Base-by-base conservation (phyloP, 1,140 invertebrate species). In the Chionoecetes opilio region DNA sequence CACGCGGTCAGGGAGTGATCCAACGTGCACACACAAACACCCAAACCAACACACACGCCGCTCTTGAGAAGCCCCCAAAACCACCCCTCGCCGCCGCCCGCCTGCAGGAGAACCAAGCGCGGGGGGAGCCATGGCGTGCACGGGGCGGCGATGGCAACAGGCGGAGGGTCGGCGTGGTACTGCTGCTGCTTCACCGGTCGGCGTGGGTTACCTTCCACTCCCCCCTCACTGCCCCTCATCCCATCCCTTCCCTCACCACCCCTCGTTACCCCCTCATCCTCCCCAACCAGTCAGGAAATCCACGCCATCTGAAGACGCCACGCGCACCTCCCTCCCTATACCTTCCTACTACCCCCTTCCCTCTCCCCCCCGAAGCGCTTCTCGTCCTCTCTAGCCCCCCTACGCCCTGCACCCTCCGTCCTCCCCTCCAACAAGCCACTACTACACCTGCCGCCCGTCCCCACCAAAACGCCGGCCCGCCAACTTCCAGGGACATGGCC, bases 261-360 rank as follows among this genome's bases (percentile, higher is more conserved):
- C 46, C n/a, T n/a, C n/a, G n/a, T n/a, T n/a, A n/a, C n/a, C n/a
- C n/a, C n/a, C n/a, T n/a, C n/a, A n/a, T n/a, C n/a, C n/a, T 14
- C 63, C 63, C 34, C 29, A 21, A 6, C 53, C 82, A 82, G 84
- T 63, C 93, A 93, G 93, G 93, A 93, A 93, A 93, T 93, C 93
- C 86, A 93, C 26, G 93, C 92, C 93, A 38, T 90, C 86, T 93
- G 92, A 94, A 94, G 93, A 94, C 93, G 93, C 93, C 87, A 90
- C 75, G 53, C 87, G 93, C 93, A 84, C 93, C 35, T 26, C 34
- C 87, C 75, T 32, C 86, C 75, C 53, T 31, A 3, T 14, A 14
- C 34, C 32, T 63, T 17, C 21, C 93, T 38, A 29, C 5, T 14
- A 34, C 31, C 35, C 9, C 6, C 26, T 3, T 38, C 91, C 63